Conservation (phyloP, 2,888 invertebrate species). For the Slavum lentiscoides region DNA sequence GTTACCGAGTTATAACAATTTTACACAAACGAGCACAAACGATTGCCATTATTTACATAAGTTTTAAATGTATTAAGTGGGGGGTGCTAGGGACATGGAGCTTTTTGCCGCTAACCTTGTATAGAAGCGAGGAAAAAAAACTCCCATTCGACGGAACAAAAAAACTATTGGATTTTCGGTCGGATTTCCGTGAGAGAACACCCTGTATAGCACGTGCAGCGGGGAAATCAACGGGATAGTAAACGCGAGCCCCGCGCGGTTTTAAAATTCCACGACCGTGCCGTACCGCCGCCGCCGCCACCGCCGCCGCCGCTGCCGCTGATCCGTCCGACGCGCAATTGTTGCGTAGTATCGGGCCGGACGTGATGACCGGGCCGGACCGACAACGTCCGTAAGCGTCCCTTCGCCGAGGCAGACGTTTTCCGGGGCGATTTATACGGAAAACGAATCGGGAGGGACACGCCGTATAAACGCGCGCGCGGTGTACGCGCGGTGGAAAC, state of each 20-base stretch:
- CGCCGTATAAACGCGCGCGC: not conserved
- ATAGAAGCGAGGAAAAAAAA: too few species aligned
- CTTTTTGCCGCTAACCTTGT: too few species aligned
- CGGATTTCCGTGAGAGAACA: not conserved
- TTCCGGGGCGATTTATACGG: slow-evolving; percentile 8
- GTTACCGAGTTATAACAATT: too few species aligned
- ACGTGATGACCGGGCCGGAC: slow-evolving; percentile 34
- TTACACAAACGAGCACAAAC: too few species aligned
- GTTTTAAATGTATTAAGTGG: too few species aligned
- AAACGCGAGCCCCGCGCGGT: slow-evolving; percentile 12
- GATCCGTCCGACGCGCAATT: slow-evolving; percentile 51
- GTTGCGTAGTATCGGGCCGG: slow-evolving; percentile 49
- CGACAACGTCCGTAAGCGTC: not conserved
- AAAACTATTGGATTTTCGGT: too few species aligned
- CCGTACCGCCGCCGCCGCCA: too few species aligned
- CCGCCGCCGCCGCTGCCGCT: too few species aligned
- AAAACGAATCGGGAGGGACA: not conserved
- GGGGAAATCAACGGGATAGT: slow-evolving; percentile 43
- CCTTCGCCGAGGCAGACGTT: slow-evolving; percentile 10
- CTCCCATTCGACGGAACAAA: too few species aligned
- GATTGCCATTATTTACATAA: too few species aligned
- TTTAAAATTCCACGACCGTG: slow-evolving; percentile 50
- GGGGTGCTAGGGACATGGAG: too few species aligned
- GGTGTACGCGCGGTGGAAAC: too few species aligned
- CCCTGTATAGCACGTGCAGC: not conserved